Evolutionary conservation across 2,888 invertebrate species (phyloP).

Genomic region (Eilema depressum): DNA sequence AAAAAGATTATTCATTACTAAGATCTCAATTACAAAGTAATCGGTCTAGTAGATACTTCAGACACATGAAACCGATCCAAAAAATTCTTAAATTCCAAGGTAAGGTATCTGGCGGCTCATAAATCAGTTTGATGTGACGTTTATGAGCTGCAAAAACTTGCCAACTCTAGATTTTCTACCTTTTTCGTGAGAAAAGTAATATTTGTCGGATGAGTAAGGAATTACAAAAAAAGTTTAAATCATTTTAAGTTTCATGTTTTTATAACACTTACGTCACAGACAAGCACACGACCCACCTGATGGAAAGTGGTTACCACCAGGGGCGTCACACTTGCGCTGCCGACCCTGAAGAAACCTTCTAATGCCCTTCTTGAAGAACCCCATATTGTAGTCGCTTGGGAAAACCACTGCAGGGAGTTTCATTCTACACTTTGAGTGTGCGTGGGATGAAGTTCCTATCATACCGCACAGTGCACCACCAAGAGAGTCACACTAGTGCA

Average conservation of each 20-base stretch:
- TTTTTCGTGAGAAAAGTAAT: neutral
- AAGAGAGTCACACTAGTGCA: no score
- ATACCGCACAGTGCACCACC: no score
- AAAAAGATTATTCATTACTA: neutral
- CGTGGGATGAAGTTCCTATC: no score
- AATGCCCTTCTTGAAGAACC: no score
- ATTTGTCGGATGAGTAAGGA: neutral
- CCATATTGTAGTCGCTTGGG: no score
- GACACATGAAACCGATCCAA: constrained; percentile 18
- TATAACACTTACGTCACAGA: no score
- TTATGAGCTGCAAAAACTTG: constrained; percentile 25
- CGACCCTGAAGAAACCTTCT: no score
- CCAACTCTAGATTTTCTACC: constrained; percentile 19
- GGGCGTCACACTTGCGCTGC: no score
- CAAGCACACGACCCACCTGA: no score
- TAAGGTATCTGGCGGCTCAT: constrained; percentile 36
- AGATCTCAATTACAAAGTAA: neutral
- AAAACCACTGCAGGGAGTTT: no score
- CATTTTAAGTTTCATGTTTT: neutral
- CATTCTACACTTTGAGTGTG: no score
- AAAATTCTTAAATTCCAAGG: constrained; percentile 34
- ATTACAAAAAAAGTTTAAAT: neutral
- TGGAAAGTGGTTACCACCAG: no score
- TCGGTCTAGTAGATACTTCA: neutral
- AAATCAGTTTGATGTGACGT: constrained; percentile 41